Conservation (phyloP, 1,140 invertebrate genomes). For the Leptinotarsa texana region DNA sequence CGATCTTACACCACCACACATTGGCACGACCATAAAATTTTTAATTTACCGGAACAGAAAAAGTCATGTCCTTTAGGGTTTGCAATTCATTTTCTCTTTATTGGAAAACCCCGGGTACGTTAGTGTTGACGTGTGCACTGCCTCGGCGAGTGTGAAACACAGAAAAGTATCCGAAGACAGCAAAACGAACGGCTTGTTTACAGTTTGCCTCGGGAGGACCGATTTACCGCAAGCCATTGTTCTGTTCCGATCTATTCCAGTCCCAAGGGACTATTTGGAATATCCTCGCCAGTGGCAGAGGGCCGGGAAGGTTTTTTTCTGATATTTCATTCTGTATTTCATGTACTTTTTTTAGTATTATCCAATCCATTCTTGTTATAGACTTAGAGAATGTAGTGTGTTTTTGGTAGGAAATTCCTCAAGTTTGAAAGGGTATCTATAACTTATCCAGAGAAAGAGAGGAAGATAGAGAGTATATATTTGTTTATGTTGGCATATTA, state of each 20-base stretch:
- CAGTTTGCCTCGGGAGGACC: constrained; percentile 22
- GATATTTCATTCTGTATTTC: no score
- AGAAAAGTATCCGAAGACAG: constrained; percentile 26
- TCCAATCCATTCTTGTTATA: no score
- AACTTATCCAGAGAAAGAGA: no score
- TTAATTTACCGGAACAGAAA: constrained; percentile 23
- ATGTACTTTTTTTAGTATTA: no score
- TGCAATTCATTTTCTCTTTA: constrained; percentile 19
- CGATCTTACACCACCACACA: neutral
- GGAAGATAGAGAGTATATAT: no score
- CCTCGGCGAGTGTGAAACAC: constrained; percentile 22
- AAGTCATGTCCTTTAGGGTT: constrained; percentile 17
- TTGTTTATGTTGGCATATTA: no score
- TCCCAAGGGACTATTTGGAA: constrained; percentile 23
- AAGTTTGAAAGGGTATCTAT: no score
- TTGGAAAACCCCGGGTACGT: constrained; percentile 5
- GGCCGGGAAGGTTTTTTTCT: no score
- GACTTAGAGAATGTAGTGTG: no score
- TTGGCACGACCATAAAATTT: constrained; percentile 18
- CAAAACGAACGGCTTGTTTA: constrained; percentile 28
- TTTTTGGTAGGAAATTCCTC: no score
- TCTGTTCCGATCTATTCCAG: constrained; percentile 5
- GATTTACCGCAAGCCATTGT: constrained; percentile 28
- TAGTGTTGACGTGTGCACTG: constrained; percentile 28
- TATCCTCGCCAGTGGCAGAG: constrained; percentile 10